Conservation (phyloP, 2,888 invertebrate species). For the Thelaira solivaga region DNA sequence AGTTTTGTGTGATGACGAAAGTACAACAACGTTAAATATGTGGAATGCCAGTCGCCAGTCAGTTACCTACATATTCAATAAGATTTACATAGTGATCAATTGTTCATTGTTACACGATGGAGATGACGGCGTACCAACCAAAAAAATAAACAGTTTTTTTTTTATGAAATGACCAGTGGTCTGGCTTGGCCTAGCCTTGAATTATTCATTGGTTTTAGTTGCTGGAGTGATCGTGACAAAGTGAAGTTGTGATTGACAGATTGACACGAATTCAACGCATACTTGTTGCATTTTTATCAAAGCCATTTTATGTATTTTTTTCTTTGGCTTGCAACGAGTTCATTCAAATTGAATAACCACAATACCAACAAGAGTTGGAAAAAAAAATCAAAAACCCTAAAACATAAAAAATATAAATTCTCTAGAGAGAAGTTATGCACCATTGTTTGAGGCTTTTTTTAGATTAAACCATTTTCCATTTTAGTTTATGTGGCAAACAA, state of each 20-base stretch:
- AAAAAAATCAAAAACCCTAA: constrained; percentile 19
- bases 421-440: constrained; percentile 38
- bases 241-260: constrained; percentile 64
- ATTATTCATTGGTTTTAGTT: constrained; percentile 64
- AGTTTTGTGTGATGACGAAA: constrained; percentile 29
- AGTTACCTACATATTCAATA: constrained; percentile 9
- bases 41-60: constrained; percentile 38
- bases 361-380: constrained; percentile 7
- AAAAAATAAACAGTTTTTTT: background rate
- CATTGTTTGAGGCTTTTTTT: constrained; percentile 26
- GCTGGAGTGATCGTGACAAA: constrained; percentile 65
- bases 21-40: constrained; percentile 37
- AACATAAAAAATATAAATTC: constrained; percentile 32
- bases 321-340: constrained; percentile 6
- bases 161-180: constrained; percentile 29
- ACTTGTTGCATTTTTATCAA: constrained; percentile 54
- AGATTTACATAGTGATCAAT: constrained; percentile 58
- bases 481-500: constrained; percentile 6
- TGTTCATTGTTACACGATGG: constrained; percentile 50
- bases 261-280: constrained; percentile 62
- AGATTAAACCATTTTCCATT: constrained; percentile 44
- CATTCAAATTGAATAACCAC: constrained; percentile 54
- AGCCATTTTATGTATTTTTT: constrained; percentile 5
- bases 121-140: constrained; percentile 18
- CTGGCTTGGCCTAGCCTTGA: constrained; percentile 51